Evolutionary conservation across 2,888 invertebrate species (phyloP), one percentile per base, ranked within the genome.

Genomic region (Lomographa bimaculata): DNA sequence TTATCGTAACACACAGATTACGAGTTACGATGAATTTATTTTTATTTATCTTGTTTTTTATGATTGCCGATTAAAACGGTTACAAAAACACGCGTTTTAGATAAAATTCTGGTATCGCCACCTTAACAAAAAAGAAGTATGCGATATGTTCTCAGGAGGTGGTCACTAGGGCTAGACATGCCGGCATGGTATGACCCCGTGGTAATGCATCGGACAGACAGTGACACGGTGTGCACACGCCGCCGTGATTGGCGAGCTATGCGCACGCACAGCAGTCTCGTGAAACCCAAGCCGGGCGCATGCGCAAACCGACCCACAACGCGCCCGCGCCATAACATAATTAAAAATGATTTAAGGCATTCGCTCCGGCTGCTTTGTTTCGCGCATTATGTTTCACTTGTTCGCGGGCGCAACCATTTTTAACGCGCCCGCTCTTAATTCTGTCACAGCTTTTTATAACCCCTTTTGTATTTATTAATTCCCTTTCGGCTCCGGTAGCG

Each of bases 271-370:
- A 56, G 50, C 54, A 44, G 42, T 39, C 46, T 34, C 46, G 54
- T 62, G 63, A 50, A 57, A 57, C 57, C 65, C 56, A 59, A 54
- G 39, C 32, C 34, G 56, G 36, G 55, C 53, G 43, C 55, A 46
- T 40, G 50, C 46, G 47, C 47, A 60, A 60, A 77, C 74, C 70
- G 69, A 82, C 64, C 72, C 78, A 58, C 59, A 57, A 60, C 65
- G 53, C 63, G 59, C 63, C 59, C 73, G 72, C 85, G 85, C 89
- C 89, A 89, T 89, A 89, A 89, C 89, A 89, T 89, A 89, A 89
- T 89, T 89, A 89, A 89, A 89, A 89, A 87, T 89, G 89, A 89
- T 89, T 89, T 89, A 89, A 85, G 76, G 85, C 86, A 85, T 87
- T 86, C 86, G 89, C 86, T 82, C 80, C 87, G 89, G 84, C 89